These are phyloP conservation scores for Coelinius sp. DNA, from an alignment of 2,888 invertebrate species.

Conservation along the genomic window DNA sequence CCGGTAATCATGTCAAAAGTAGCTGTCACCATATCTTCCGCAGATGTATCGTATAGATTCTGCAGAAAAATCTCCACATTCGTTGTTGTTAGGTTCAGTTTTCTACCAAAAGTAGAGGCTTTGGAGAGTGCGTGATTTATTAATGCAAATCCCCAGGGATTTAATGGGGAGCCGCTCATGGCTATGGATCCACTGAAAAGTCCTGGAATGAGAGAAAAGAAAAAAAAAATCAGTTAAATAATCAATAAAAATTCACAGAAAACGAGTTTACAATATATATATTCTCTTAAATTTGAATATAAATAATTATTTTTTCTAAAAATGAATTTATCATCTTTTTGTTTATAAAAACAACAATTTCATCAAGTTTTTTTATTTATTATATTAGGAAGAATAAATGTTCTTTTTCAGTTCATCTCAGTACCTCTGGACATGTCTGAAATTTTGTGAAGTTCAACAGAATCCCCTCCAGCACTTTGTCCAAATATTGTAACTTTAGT, in stretches of 20 bases:
- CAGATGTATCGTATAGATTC: background rate
- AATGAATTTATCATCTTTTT: too few relatives aligned
- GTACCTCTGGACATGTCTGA: background rate
- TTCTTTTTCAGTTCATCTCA: background rate
- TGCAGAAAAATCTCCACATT: background rate
- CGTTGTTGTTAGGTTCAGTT: conserved; percentile 1
- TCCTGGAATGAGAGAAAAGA: background rate
- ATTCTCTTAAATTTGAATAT: too few relatives aligned
- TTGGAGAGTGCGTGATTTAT: background rate
- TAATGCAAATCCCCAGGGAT: conserved; percentile 20
- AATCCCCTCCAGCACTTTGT: background rate
- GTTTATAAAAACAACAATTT: too few relatives aligned
- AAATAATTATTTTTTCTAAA: too few relatives aligned
- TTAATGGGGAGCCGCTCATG: conserved; percentile 24
- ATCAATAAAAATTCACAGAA: too few relatives aligned
- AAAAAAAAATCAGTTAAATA: too few relatives aligned
- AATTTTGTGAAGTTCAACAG: conserved; percentile 1
- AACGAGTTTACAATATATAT: too few relatives aligned
- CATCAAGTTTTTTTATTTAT: too few relatives aligned
- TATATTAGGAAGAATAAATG: background rate
- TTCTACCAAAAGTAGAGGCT: background rate
- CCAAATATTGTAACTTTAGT: conserved; percentile 15
- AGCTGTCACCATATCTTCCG: background rate
- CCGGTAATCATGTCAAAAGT: background rate
- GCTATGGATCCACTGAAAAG: conserved; percentile 18